Base-by-base conservation (phyloP, 2,113 vertebrate genomes). In the Odocoileus hemionus region DNA sequence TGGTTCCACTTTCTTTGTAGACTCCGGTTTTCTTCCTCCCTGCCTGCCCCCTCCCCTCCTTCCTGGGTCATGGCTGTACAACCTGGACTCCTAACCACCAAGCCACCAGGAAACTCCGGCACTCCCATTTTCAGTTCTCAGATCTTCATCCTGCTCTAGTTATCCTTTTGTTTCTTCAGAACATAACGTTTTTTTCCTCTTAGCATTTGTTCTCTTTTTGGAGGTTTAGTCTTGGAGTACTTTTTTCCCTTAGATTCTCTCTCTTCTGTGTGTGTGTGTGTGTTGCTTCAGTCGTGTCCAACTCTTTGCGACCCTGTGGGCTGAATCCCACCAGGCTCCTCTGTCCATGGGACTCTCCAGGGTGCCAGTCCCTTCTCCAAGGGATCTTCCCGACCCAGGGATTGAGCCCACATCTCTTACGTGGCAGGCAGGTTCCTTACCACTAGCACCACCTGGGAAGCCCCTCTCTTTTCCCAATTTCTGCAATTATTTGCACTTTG, bases 121-220 rank as follows among this genome's bases (percentile, higher is more conserved):
- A 33, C 30, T 91, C 52, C 64, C 16, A 16, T 74, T 95, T 89
- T 89, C 60, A 82, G 39, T 50, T 97, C 55, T 92, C 76, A 92
- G 30, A 26, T 92, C 90, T 92, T 76, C 12, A 25, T 91, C 54
- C 28, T 80, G 21, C 45, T 93, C 33, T 93, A 23, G 60, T 33
- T 86, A 36, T 28, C 19, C 30, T 96, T 98, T 97, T 97, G 70
- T 97, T 96, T 96, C 92, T 98, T 96, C 74, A 89, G 85, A 84
- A 87, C 54, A 9, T 58, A 4, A 4, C 25, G 1, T 64, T 84
- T 91, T 70, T 15, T 28, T 28, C 3, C 28, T 47, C 2, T 52
- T 76, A 86, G 11, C 39, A 1, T 79, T 91, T 85, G 19, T 39
- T 89, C 92, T 91, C 55, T 3, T 78, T 96, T 87, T 80, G 80